Base-by-base conservation (phyloP, 2,113 vertebrate species). In the Synchiropus splendidus region DNA sequence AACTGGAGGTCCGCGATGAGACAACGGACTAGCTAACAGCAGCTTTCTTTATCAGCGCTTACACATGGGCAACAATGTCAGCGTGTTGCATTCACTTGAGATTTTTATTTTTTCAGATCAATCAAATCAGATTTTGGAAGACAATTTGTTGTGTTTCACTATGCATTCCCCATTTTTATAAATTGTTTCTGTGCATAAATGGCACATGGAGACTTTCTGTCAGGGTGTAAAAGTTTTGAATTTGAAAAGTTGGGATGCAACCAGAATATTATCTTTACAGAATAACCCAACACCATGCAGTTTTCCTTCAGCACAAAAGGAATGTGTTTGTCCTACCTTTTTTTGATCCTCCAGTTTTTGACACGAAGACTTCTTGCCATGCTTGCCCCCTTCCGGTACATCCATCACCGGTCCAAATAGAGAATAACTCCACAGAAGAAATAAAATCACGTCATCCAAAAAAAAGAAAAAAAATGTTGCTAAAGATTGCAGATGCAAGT, bases 291-390 rank as follows among this genome's bases (percentile, higher is more conserved):
- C n/a, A n/a, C 15, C 11, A 30, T 36, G 6, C 31, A 38, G 21
- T 6, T 41, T 33, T n/a, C n/a, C n/a, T n/a, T n/a, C n/a, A n/a
- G n/a, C n/a, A n/a, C n/a, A n/a, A n/a, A n/a, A n/a, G n/a, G n/a
- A n/a, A n/a, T n/a, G n/a, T 11, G 6, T 12, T n/a, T n/a, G 31
- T 36, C 74, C 82, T 92, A 97, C 95, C 92, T 96, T 96, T 58
- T 98, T 98, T 74, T 98, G 95, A 78, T 97, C 95, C 85, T 98
- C 95, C 70, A 97, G 83, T 64, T 98, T 98, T 69, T 98, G 95
- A 86, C 89, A 91, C 61, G 92, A 78, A 48, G 91, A 87, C 87
- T 94, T 96, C 82, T 90, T 97, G 83, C 87, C 89, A 91, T 94
- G 92, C 79, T 86, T 96, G 80, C 67, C 88, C 79, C 86, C 87